Conservation (phyloP, 1,140 invertebrate genomes). For the Teleogryllus occipitalis region DNA sequence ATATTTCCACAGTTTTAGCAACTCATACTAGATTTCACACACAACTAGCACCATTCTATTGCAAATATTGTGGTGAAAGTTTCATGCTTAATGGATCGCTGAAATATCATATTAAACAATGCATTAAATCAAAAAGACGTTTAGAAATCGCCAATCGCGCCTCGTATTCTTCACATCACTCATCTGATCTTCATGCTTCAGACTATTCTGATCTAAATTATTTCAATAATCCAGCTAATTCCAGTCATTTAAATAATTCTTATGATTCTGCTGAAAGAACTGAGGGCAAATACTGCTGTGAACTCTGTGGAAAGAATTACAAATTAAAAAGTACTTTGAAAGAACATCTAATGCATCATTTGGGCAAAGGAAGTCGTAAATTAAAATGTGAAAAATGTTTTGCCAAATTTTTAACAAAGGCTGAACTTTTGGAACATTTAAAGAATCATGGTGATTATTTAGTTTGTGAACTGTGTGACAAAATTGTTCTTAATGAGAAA, state of each 20-base stretch:
- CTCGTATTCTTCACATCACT: slow-evolving; percentile 1
- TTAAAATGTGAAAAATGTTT: slow-evolving; percentile 12
- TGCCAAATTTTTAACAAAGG: slow-evolving; percentile 12
- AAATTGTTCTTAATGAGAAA: neutral
- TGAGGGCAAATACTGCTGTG: neutral
- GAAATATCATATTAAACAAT: slow-evolving; percentile 8
- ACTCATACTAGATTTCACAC: slow-evolving; percentile 12
- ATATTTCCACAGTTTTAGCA: neutral
- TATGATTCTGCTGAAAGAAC: neutral
- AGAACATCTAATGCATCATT: slow-evolving; percentile 11
- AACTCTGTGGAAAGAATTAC: slow-evolving; percentile 15
- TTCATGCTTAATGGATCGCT: slow-evolving; percentile 6
- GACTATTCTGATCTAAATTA: too few species aligned
- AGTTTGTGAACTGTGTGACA: slow-evolving; percentile 12
- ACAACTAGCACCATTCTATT: slow-evolving; percentile 13
- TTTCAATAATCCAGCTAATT: neutral
- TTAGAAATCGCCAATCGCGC: neutral
- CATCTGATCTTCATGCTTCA: neutral
- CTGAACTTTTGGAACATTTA: slow-evolving; percentile 10
- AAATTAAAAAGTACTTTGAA: slow-evolving; percentile 16
- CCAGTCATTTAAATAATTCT: neutral
- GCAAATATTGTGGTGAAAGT: slow-evolving; percentile 15
- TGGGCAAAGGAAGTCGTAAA: slow-evolving; percentile 12
- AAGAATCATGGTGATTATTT: neutral
- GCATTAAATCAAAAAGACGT: neutral